Evolutionary conservation across 2,113 vertebrate genomes (phyloP), one percentile per base, ranked within the genome.

Genomic region (Oncorhynchus clarkii): DNA sequence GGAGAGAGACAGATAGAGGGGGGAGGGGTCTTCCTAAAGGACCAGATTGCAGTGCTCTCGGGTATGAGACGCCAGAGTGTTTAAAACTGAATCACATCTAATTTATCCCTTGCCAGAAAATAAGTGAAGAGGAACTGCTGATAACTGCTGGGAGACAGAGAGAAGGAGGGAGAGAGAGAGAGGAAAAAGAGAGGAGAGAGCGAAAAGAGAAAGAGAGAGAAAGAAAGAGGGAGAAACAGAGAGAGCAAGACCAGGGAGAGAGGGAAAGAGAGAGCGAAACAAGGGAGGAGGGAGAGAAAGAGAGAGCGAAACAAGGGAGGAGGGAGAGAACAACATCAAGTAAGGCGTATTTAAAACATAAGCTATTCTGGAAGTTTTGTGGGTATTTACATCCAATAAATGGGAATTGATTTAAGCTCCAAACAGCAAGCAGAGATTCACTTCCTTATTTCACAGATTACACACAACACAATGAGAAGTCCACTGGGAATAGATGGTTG

Each of bases 21-120:
- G 51, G 65, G 74, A 34, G 66, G 26, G 7, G 24, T 54, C 71
- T 85, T 85, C 75, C 75, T 76, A 75, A 77, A 79, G 85, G 76
- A 77, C 76, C 85, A 87, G 85, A 88, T 83, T 87, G 86, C 80
- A 76, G 69, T 80, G 84, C 87, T 88, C 77, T 79, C 57, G 85
- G 86, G 79, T 84, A 80, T 45, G 72, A 85, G 81, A 72, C 67
- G 57, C 76, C 85, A 74, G 51, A 62, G 82, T 80, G 87, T 88
- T 88, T 81, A 79, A 87, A 88, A 84, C 82, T 82, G 77, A 82
- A 88, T 91, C 84, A 86, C 81, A 85, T 87, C 78, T 83, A 80
- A 91, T 91, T 90, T 85, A 88, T 86, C 82, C 79, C 71, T 67
- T 78, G 65, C 71, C 22, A 49, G 5, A 65, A 48, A 45, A 48